These are phyloP conservation scores for Epizoanthus scotinus DNA, from an alignment of 92 coral and sea anemone species.

Conservation along the genomic window DNA sequence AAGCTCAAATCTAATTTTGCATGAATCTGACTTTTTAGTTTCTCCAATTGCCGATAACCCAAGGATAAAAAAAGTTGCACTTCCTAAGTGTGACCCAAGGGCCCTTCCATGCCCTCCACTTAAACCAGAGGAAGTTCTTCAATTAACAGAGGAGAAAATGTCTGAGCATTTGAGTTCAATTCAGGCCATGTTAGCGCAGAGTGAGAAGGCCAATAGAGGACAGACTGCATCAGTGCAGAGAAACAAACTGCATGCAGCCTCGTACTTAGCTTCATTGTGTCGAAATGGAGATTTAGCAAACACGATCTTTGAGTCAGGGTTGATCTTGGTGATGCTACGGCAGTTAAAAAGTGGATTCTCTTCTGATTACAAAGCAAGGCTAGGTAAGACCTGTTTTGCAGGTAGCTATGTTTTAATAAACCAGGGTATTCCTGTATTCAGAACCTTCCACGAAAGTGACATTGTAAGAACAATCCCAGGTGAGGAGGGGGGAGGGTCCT, in stretches of 20 bases:
- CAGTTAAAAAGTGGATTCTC: slow-evolving; percentile 89
- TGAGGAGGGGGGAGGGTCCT: too few species aligned
- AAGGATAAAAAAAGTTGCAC: slow-evolving; percentile 77
- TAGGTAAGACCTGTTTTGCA: slow-evolving; percentile 63
- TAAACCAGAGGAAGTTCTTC: slow-evolving; percentile 82
- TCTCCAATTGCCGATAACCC: slow-evolving; percentile 93
- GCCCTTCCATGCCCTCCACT: slow-evolving; percentile 82
- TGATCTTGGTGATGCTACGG: slow-evolving; percentile 70
- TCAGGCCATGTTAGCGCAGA: slow-evolving; percentile 58
- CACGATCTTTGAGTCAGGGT: slow-evolving; percentile 74
- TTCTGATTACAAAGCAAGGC: slow-evolving; percentile 89
- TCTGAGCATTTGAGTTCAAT: slow-evolving; percentile 69
- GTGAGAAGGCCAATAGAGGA: slow-evolving; percentile 58
- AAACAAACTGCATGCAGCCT: slow-evolving; percentile 82
- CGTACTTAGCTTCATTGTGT: slow-evolving; percentile 83
- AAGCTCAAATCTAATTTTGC: slow-evolving; percentile 65
- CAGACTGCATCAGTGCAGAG: slow-evolving; percentile 78
- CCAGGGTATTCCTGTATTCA: too few species aligned
- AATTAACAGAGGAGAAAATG: slow-evolving; percentile 64
- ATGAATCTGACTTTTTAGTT: slow-evolving; percentile 86
- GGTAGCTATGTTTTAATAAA: neutral
- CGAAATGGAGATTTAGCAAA: slow-evolving; percentile 88
- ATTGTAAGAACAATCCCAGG: too few species aligned
- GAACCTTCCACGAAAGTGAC: too few species aligned
- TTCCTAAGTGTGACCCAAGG: slow-evolving; percentile 90